These are phyloP conservation scores for Seira sanloemensis DNA, from an alignment of 2,888 invertebrate genomes.

Conservation along the genomic window DNA sequence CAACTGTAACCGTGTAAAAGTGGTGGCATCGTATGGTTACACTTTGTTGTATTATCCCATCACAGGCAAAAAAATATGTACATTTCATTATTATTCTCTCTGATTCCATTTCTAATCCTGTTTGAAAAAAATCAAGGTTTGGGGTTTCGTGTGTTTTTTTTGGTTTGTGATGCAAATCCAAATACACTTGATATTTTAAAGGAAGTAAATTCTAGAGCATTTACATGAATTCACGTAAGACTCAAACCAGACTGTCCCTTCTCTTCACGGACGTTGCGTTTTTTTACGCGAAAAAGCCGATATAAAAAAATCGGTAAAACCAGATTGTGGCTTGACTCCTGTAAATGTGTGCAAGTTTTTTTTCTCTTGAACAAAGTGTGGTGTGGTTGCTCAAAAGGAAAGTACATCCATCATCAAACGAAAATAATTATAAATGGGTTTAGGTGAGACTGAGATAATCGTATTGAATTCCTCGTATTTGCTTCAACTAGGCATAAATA, in stretches of 20 bases:
- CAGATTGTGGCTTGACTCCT: constrained; percentile 10
- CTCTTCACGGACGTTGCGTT: too few relatives aligned
- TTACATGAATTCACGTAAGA: too few relatives aligned
- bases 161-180: too few relatives aligned
- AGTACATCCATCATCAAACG: not conserved
- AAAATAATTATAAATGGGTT: not conserved
- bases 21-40: constrained; percentile 7
- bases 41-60: constrained; percentile 5
- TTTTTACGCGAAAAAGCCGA: too few relatives aligned
- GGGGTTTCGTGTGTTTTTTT: not conserved
- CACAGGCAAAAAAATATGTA: constrained; percentile 6
- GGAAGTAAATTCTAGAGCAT: too few relatives aligned
- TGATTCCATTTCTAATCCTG: not conserved
- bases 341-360: not conserved
- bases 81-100: not conserved
- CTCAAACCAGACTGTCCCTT: too few relatives aligned
- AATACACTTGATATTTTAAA: too few relatives aligned
- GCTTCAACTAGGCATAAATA: too few relatives aligned
- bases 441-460: constrained; percentile 11
- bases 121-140: constrained; percentile 8
- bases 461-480: too few relatives aligned
- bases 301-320: constrained; percentile 8
- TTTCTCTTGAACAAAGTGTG: not conserved
- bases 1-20: constrained; percentile 36
- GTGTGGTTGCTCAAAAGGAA: not conserved